Evolutionary conservation across 2,113 vertebrate genomes (phyloP), one percentile per base, ranked within the genome.

Genomic region (Lepus americanus): DNA sequence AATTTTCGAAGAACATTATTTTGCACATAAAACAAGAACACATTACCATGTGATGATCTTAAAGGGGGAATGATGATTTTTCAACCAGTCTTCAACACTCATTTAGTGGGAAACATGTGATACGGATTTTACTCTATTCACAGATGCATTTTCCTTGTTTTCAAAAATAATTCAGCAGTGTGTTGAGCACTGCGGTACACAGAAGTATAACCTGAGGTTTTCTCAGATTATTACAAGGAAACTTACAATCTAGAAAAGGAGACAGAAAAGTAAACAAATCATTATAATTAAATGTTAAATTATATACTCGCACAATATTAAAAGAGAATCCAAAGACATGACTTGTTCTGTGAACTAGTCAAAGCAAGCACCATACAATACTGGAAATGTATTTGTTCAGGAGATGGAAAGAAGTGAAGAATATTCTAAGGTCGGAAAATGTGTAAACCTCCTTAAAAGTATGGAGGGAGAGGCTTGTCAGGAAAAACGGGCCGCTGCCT

Each of bases 161-260:
- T 67, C 49, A 87, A 81, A 89, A 82, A 73, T 29, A 95, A 29
- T 13, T 19, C 77, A 25, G 19, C 11, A 78, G 31, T 87, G 14
- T 73, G 31, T 67, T 31, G 29, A 82, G 61, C 7, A 44, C 17
- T 16, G 39, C 9, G 44, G 55, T 66, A 72, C 10, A 81, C 72
- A 92, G 87, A 78, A 36, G 90, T 82, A 89, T 63, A 82, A 92
- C 55, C 51, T 77, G 2, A 12, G 23, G n/a, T 82, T 82, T 70
- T 73, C 6, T 31, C 33, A 63, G 16, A 44, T 87, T 63, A 27
- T 49, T 76, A 7, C 27, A 85, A 84, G 33, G n/a, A 25, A 77
- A 79, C 17, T 77, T 51, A 31, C 22, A 91, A 78, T 80, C 33
- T n/a, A 81, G 59, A 74, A 13, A 88, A 67, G 63, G 36, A 64